Evolutionary conservation across 2,113 vertebrate genomes (phyloP).

Genomic region (Parus major): DNA sequence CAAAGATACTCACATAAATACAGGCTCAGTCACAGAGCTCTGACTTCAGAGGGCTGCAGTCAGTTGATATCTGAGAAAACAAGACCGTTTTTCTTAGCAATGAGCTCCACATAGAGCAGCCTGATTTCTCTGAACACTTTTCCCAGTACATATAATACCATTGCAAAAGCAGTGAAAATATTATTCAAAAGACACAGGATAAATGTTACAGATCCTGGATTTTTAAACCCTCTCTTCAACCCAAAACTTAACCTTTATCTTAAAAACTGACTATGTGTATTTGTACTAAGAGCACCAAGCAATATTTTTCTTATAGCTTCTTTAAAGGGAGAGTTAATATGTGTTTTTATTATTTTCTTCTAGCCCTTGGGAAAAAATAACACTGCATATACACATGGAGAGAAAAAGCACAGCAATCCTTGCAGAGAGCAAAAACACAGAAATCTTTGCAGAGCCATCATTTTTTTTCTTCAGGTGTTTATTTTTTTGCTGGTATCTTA

Average conservation of each 20-base stretch:
- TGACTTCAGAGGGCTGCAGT: neutral
- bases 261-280: neutral
- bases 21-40: neutral
- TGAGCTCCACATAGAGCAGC: fast-evolving
- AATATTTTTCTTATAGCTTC: neutral
- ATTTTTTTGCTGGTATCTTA: neutral
- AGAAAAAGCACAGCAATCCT: neutral
- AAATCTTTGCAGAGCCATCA: neutral
- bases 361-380: neutral
- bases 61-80: neutral
- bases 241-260: neutral
- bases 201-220: neutral
- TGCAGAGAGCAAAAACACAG: neutral
- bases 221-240: neutral
- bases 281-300: neutral
- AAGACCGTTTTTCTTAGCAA: neutral
- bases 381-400: neutral
- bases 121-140: neutral
- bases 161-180: neutral
- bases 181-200: neutral
- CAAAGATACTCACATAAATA: neutral
- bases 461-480: neutral
- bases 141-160: neutral
- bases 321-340: neutral
- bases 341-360: neutral